Conservation (phyloP, 2,797 vertebrate genomes). For the Huso huso region DNA sequence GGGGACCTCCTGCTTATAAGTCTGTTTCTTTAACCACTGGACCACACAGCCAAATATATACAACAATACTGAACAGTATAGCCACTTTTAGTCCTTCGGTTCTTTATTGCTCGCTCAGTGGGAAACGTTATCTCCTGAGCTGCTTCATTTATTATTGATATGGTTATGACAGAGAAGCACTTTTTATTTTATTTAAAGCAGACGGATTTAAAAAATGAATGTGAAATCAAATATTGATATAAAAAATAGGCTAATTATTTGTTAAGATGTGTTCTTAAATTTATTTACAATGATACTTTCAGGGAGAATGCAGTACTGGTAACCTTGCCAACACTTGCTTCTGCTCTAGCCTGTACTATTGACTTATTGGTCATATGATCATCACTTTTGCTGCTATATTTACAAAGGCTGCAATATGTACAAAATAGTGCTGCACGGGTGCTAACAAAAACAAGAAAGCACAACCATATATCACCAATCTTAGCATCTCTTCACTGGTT, state of each 20-base stretch:
- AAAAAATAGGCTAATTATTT: not conserved
- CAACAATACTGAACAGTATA: not conserved
- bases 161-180: not conserved
- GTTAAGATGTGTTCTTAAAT: not conserved
- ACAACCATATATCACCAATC: no score
- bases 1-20: no score
- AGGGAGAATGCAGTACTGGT: no score
- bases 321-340: no score
- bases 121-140: conserved; percentile 14
- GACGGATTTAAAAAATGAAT: not conserved
- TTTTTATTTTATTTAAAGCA: conserved; percentile 2
- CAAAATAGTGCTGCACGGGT: no score
- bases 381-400: no score
- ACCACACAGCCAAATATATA: not conserved
- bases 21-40: no score
- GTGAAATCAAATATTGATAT: not conserved
- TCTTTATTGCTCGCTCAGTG: not conserved
- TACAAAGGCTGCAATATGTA: no score
- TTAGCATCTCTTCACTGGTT: no score
- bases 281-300: not conserved
- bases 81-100: not conserved
- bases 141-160: conserved; percentile 25
- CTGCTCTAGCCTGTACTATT: no score
- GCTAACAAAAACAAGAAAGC: no score
- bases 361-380: no score